Evolutionary conservation across 2,888 invertebrate species (phyloP).

Genomic region (Sturmia bella): DNA sequence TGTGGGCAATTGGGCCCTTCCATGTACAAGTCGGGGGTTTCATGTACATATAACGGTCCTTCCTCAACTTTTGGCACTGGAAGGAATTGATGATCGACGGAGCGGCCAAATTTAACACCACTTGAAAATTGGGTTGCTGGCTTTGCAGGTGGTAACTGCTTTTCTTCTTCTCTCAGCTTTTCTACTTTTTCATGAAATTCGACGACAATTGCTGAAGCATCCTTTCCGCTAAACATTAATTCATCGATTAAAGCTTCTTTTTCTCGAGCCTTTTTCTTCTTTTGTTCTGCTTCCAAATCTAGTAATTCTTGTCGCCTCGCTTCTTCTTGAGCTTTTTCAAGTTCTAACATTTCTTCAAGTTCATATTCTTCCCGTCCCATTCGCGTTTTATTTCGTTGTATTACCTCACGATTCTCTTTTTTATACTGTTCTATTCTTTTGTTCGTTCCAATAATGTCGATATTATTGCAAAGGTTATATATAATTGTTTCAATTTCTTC

Average conservation of each 20-base stretch:
- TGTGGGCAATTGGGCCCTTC: conserved; percentile 90
- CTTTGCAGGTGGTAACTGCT: conserved; percentile 79
- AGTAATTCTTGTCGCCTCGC: conserved; percentile 87
- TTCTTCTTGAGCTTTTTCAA: conserved; percentile 90
- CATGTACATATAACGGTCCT: conserved; percentile 89
- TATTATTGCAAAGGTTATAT: conserved; percentile 93
- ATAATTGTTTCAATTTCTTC: conserved; percentile 97
- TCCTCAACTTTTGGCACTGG: conserved; percentile 89
- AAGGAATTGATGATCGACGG: conserved; percentile 85
- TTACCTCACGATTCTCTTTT: conserved; percentile 92
- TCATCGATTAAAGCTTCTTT: conserved; percentile 97
- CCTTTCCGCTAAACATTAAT: conserved; percentile 94
- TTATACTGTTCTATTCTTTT: conserved; percentile 95
- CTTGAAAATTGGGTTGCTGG: conserved; percentile 89
- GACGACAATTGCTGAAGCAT: conserved; percentile 93
- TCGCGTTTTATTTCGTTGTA: conserved; percentile 90
- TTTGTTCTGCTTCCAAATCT: conserved; percentile 86
- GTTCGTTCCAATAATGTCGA: conserved; percentile 93
- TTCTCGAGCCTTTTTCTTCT: conserved; percentile 91
- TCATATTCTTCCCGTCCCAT: conserved; percentile 91
- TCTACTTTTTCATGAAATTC: conserved; percentile 89
- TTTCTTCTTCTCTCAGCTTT: conserved; percentile 85
- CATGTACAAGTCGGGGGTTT: conserved; percentile 83
- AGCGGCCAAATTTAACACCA: conserved; percentile 90
- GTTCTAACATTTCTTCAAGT: conserved; percentile 91